Percentiles rank a stretch among this genome's conserved stretches.
Evolutionary conservation across 2,797 vertebrate species (phyloP).

Genomic region (Helicolenus hilgendorfi): DNA sequence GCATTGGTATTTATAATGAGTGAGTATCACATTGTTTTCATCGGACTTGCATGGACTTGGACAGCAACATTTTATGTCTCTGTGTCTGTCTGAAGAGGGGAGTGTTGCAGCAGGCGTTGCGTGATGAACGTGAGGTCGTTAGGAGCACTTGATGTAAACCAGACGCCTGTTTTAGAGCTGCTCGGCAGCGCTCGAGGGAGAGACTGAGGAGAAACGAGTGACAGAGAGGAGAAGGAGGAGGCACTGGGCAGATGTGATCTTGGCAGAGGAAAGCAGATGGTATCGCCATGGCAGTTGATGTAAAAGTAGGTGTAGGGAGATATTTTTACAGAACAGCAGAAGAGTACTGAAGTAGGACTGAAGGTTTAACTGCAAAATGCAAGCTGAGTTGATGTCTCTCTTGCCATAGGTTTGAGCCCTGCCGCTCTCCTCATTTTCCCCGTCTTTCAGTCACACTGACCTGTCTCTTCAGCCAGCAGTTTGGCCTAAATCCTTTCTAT

Average conservation of each 20-base stretch:
- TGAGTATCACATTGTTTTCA: background rate
- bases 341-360: conserved; percentile 22
- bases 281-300: conserved; percentile 41
- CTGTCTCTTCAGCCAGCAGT: conserved; percentile 34
- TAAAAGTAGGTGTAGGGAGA: conserved; percentile 36
- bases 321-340: conserved; percentile 20
- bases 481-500: conserved; percentile 33
- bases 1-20: background rate
- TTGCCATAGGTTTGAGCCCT: background rate
- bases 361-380: conserved; percentile 21
- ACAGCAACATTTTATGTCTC: background rate
- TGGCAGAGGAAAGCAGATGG: conserved; percentile 54
- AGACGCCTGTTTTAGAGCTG: conserved; percentile 68
- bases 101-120: conserved; percentile 35
- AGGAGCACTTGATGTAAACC: conserved; percentile 81
- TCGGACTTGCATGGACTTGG: background rate
- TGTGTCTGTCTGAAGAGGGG: conserved; percentile 14
- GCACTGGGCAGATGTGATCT: conserved; percentile 54
- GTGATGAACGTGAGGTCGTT: conserved; percentile 69
- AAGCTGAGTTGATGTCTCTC: conserved; percentile 3
- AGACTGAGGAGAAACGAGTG: conserved; percentile 44
- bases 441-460: conserved; percentile 20
- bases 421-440: background rate
- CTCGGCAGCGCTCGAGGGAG: conserved; percentile 49
- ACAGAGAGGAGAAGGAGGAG: conserved; percentile 39